Conservation (phyloP, 2,113 vertebrate genomes). For the Vidua chalybeata region DNA sequence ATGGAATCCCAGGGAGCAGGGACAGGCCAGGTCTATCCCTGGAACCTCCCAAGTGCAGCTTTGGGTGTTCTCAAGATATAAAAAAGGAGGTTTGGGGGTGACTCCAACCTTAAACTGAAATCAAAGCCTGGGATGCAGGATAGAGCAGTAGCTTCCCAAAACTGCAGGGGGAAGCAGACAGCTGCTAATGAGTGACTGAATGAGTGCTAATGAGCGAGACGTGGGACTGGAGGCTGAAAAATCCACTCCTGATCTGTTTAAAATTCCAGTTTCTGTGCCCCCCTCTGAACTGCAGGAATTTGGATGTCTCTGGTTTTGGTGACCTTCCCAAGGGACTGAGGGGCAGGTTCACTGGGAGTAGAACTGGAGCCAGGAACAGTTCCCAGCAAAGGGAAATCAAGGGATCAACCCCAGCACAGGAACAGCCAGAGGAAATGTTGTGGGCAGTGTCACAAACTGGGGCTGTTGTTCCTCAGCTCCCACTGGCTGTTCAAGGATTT, state of each 20-base stretch:
- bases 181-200: not conserved
- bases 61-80: not conserved
- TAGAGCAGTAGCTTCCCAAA: conserved; percentile 22
- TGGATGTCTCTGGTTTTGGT: not conserved
- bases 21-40: not conserved
- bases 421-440: not conserved
- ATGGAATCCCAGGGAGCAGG: not conserved
- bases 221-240: not conserved
- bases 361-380: not conserved
- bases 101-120: not conserved
- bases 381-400: not conserved
- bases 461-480: not conserved
- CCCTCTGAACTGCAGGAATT: not conserved
- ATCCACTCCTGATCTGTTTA: not conserved
- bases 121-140: not conserved
- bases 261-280: not conserved
- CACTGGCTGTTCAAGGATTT: not conserved
- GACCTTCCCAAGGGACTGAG: not conserved
- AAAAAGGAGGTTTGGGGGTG: not conserved
- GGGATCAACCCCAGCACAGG: not conserved
- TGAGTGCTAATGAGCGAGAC: not conserved
- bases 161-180: conserved; percentile 71
- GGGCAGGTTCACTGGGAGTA: not conserved
- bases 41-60: not conserved
- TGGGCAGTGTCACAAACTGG: not conserved